Percentiles rank a stretch among this genome's conserved stretches.
Evolutionary conservation across 2,888 invertebrate genomes (phyloP).

Genomic region (Baronia brevicornis): DNA sequence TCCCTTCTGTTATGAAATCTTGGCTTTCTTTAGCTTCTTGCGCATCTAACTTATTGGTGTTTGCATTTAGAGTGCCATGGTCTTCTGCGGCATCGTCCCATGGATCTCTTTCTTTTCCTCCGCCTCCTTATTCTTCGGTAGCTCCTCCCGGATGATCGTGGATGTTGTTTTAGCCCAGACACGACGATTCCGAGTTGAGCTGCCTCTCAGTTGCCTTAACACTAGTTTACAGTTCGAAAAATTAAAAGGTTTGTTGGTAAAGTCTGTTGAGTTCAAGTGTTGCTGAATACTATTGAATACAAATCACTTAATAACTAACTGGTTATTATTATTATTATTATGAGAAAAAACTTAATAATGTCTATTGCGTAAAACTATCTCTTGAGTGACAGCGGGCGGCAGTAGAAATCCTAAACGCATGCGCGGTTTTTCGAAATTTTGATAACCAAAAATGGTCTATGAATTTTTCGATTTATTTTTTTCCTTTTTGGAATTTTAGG

Average conservation of each 20-base stretch:
- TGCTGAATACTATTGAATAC: conserved; percentile 67
- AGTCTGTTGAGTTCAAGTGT: conserved; percentile 68
- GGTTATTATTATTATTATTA: conserved; percentile 69
- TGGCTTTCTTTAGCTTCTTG: conserved; percentile 57
- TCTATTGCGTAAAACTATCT: conserved; percentile 73
- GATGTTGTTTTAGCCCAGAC: conserved; percentile 60
- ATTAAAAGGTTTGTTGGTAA: conserved; percentile 58
- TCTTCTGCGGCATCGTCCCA: conserved; percentile 48
- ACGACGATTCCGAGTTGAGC: conserved; percentile 65
- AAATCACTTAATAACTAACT: conserved; percentile 62
- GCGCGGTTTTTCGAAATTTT: conserved; percentile 66
- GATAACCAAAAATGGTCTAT: conserved; percentile 54
- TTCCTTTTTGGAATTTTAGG: conserved; percentile 29
- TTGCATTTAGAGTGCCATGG: conserved; percentile 53
- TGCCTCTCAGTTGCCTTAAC: conserved; percentile 68
- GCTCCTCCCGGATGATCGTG: conserved; percentile 66
- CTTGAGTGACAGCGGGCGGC: conserved; percentile 69
- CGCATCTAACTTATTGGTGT: conserved; percentile 66
- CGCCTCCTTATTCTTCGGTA: conserved; percentile 40
- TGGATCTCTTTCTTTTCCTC: conserved; percentile 45
- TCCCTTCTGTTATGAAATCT: conserved; percentile 66
- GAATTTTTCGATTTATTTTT: conserved; percentile 36
- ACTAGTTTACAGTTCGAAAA: conserved; percentile 65
- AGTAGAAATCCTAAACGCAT: conserved; percentile 53
- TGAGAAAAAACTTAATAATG: conserved; percentile 60